Percentiles rank a stretch among this genome's conserved stretches.
Conservation (phyloP, 2,113 vertebrate species). For the Gnathonemus longibarbis region DNA sequence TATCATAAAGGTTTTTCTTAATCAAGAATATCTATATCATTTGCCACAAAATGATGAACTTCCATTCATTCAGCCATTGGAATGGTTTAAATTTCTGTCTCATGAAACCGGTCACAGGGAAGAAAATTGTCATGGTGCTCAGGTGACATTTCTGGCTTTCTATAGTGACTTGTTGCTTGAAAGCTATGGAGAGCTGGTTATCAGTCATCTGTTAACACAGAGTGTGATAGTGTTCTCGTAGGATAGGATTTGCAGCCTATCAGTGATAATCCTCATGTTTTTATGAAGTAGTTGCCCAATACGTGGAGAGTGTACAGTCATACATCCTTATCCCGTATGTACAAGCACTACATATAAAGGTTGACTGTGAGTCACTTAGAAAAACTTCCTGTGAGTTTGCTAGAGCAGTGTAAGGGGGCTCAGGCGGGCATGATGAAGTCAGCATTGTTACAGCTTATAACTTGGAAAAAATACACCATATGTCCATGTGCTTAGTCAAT, state of each 20-base stretch:
- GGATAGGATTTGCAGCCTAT: background rate
- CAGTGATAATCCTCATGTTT: background rate
- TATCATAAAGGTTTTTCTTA: background rate
- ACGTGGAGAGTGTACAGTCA: background rate
- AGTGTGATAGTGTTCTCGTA: background rate
- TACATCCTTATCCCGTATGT: background rate
- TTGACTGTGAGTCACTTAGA: background rate
- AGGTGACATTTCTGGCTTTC: background rate
- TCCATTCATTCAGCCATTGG: background rate
- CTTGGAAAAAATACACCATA: background rate
- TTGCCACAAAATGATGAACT: background rate
- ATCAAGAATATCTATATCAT: background rate
- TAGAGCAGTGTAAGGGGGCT: background rate
- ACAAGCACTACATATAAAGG: background rate
- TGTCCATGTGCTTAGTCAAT: background rate
- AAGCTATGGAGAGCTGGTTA: background rate
- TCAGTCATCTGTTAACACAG: background rate
- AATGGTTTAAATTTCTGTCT: background rate
- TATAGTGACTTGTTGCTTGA: background rate
- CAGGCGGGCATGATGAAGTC: background rate
- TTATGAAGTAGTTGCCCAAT: background rate
- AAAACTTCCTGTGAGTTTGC: background rate
- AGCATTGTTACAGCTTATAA: background rate
- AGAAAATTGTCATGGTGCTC: background rate
- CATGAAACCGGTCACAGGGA: background rate